Base-by-base conservation (phyloP, 2,797 vertebrate genomes). In the Eulemur albifrons region DNA sequence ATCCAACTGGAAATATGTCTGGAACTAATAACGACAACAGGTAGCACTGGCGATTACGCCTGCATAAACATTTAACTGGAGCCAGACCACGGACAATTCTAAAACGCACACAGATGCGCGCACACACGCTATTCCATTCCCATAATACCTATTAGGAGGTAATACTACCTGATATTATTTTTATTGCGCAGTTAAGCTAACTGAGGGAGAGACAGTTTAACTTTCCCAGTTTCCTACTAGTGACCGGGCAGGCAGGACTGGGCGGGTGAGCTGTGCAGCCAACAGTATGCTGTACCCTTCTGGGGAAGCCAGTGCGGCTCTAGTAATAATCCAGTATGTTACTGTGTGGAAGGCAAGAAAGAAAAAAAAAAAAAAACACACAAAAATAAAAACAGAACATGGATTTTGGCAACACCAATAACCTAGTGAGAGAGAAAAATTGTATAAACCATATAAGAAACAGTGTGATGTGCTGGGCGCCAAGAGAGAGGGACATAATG, bases 401-500 rank as follows among this genome's bases (percentile, higher is more conserved):
- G 13, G 25, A 30, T 1, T 1, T 25, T 48, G 25, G 9, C 11
- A 18, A 50, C 7, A 21, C 45, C 4, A 1, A 67, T 6, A 67
- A 65, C 11, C 50, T 48, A 9, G 18, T 15, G 77, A 25, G 48
- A 48, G 25, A 52, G 35, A 35, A 17, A 50, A 2, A 10, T 6
- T 73, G 1, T 5, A 1, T 7, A 14, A 57, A 11, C 38, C 11
- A 7, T 10, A 2, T 48, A 38, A 23, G 50, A 43, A 23, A 17
- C 7, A 2, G 25, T 32, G 12, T 12, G 40, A 32, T 11, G 82
- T 23, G 38, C 25, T 9, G 4, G 0, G 14, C 70, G 27, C 17
- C 32, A 0, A 3, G 23, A 18, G 14, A 5, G n/a, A 77, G 14
- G 23, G 27, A 1, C 2, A 11, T 1, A 12, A 15, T 10, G 10